Base-by-base conservation (phyloP, 2,797 vertebrate species). In the Schizopygopsis malacanthus region DNA sequence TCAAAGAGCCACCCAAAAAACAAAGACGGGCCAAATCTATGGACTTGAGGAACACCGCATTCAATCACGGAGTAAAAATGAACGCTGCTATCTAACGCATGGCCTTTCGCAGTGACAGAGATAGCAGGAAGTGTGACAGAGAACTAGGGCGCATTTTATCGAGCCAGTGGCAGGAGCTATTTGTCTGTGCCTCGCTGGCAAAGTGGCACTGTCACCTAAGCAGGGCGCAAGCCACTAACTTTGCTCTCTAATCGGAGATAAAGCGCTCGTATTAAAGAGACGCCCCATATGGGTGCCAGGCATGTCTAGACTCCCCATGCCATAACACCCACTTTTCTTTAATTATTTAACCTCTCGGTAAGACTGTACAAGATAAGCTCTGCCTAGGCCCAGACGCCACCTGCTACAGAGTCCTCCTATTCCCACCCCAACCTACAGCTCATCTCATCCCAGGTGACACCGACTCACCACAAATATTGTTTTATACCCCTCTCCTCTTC, bases 361-460 rank as follows among this genome's bases (percentile, higher is more conserved):
- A 94, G 91, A 92, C 91, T 92, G 92, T 91, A 90, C 90, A 90
- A 91, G 93, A 93, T 95, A 93, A 95, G 94, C 94, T 93, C 59
- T 90, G 91, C 91, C 92, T 93, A 88, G 92, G 92, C 90, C 85
- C 79, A 94, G 92, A 92, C 90, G 80, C 92, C 90, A 93, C 92
- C 92, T 94, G 92, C 91, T 94, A 92, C 93, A 92, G 52, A 71
- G 79, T 80, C 25, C 69, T 80, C 37, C 76, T 50, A 73, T 79
- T 39, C 70, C 75, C 75, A 78, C 67, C 20, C 63, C 37, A 65
- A 37, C 28, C 78, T 54, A 37, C 72, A 65, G 33, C 78, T 85
- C 65, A 78, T 81, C 75, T 65, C 80, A 41, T 63, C 59, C 83
- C 87, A 84, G 52, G 52, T 79, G 76, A 79, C 50, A 61, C 43